Base-by-base conservation (phyloP, 2,888 invertebrate genomes). In the Oeneis ivallda region DNA sequence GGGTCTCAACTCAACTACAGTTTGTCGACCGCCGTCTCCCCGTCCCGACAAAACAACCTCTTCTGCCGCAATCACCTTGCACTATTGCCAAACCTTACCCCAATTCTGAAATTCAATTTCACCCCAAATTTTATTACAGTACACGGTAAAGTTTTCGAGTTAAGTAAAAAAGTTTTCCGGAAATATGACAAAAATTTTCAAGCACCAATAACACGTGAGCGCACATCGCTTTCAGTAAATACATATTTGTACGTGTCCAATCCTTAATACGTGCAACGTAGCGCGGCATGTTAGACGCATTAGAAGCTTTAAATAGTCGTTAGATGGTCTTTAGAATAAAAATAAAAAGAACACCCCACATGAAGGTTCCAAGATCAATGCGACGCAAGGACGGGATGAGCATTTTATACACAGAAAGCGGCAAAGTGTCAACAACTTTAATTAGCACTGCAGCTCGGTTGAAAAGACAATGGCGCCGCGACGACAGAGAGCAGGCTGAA, bases 371-470 rank as follows among this genome's bases (percentile, higher is more conserved):
- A 61, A 65, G 64, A 70, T 69, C 64, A 56, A 67, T 64, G 70
- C 61, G 37, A 58, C 50, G 67, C 66, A 75, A 75, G 71, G 72
- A 79, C 76, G 75, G 77, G 70, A 75, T 72, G 74, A 76, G 73
- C 74, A 76, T 78, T 80, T 78, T 79, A 78, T 71, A 71, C 70
- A 80, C 72, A 80, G 79, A 80, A 75, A 72, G 71, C 78, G 77
- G 79, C 78, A 80, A 82, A 86, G 85, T 88, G 89, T 91, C 87
- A 87, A 88, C 89, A 86, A 84, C 83, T 90, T 88, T 91, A 92
- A 91, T 90, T 90, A 90, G 89, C 82, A 81, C 85, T 89, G 91
- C 90, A 90, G 80, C 86, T 83, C 84, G 82, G 85, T 84, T 81
- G 82, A 81, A 76, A 80, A 89, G 89, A 91, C 91, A 90, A 90